These are phyloP conservation scores for Neria commutata DNA, from an alignment of 2,888 invertebrate species.

Conservation along the genomic window DNA sequence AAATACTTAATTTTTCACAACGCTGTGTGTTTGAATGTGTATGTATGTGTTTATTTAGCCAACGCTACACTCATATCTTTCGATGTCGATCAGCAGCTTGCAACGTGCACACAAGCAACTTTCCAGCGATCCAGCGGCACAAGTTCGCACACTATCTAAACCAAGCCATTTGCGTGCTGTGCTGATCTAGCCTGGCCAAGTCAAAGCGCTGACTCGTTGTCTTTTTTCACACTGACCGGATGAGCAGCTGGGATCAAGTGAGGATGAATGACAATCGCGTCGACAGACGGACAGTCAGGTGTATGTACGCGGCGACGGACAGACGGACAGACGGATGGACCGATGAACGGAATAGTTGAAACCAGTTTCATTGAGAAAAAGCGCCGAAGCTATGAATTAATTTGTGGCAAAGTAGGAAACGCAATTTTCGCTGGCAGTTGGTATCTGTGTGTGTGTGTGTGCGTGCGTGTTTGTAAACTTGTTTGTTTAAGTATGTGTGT, in stretches of 20 bases:
- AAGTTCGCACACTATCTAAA: slow-evolving; percentile 29
- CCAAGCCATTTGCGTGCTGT: slow-evolving; percentile 36
- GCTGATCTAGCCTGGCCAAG: slow-evolving; percentile 19
- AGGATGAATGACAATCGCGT: slow-evolving; percentile 50
- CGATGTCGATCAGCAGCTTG: not conserved
- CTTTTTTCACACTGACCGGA: slow-evolving; percentile 49
- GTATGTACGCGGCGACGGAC: slow-evolving; percentile 11
- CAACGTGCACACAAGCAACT: slow-evolving; percentile 9
- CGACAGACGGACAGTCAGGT: not conserved
- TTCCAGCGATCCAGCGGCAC: slow-evolving; percentile 19
- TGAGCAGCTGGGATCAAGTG: slow-evolving; percentile 58
- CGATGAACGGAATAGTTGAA: slow-evolving; percentile 47
- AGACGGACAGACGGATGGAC: slow-evolving; percentile 34
- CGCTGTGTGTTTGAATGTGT: slow-evolving; percentile 4
- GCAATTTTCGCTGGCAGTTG: not conserved
- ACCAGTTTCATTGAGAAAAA: slow-evolving; percentile 60
- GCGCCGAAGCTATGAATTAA: slow-evolving; percentile 44
- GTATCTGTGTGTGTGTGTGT: slow-evolving; percentile 17
- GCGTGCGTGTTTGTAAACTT: slow-evolving; percentile 11
- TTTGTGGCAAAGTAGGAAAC: slow-evolving; percentile 24
- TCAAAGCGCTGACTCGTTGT: slow-evolving; percentile 5
- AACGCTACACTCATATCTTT: slow-evolving; percentile 4
- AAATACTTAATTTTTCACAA: slow-evolving; percentile 40
- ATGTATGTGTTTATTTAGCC: not conserved
- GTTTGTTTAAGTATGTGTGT: too few species aligned